Evolutionary conservation across 2,888 invertebrate genomes (phyloP), one percentile per base, ranked within the genome.

Genomic region (Taenaris catops): DNA sequence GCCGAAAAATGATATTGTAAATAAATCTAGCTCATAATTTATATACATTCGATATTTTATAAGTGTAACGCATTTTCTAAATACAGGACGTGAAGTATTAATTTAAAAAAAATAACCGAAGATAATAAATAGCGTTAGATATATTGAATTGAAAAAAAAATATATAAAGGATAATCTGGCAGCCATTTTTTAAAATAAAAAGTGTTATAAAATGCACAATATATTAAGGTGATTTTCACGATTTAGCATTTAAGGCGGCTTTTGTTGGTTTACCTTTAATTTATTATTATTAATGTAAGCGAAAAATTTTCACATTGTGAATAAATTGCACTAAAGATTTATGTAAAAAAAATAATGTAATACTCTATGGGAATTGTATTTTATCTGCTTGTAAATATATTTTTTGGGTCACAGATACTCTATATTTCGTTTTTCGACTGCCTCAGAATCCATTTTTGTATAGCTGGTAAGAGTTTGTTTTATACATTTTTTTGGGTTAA

Each of bases 1-100:
- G 74, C 75, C 67, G 60, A 72, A 68, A 73, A 67, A 75, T 69
- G 69, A 75, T 83, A 80, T 78, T 84, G 84, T 83, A 81, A 51
- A 81, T 83, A 81, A 55, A 55, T 34, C 75, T 80, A 73, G 63
- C 58, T 64, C 41, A 71, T 78, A 74, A 68, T 69, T 71, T 70
- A 72, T 68, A 64, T 61, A 60, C 55, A 61, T 34, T 38, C 38
- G 31, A 64, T 71, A 74, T 68, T 68, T 66, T 69, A 49, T 73
- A 71, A 68, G 57, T 58, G 53, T 65, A 67, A 70, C 49, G 54
- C 68, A 56, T 74, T 79, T 71, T 60, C 60, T 51, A 50, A 69
- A 44, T 66, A 71, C 74, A 73, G 70, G 66, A 72, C 47, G 52
- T 9, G 61, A 70, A 76, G 66, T 73, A 78, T 76, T 78, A 64